Evolutionary conservation across 1,140 invertebrate genomes (phyloP).

Genomic region (Hylaeus anthracinus): DNA sequence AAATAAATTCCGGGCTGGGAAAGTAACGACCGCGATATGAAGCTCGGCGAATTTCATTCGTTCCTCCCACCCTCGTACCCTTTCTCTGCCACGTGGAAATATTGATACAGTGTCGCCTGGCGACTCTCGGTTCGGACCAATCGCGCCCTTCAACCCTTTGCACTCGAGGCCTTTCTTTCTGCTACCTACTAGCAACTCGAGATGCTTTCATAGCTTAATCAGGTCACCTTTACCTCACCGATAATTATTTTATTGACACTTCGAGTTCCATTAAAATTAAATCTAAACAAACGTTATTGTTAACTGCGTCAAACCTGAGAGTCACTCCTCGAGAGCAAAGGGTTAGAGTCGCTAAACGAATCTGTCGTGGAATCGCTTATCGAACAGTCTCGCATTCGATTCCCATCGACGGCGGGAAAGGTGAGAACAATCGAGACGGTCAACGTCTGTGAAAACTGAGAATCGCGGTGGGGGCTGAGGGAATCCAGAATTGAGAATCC

Average conservation of each 20-base stretch:
- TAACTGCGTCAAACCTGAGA: too few species aligned
- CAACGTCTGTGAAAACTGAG: background rate
- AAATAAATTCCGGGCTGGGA: constrained; percentile 57
- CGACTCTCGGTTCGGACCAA: background rate
- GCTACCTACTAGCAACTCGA: too few species aligned
- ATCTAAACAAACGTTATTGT: too few species aligned
- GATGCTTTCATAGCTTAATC: too few species aligned
- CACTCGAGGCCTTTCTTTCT: background rate
- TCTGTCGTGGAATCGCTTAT: too few species aligned
- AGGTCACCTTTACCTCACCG: too few species aligned
- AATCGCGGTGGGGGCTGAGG: constrained; percentile 1
- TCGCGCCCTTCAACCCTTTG: background rate
- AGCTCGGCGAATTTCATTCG: constrained; percentile 60
- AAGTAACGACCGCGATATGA: constrained; percentile 63
- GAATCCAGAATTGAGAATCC: background rate
- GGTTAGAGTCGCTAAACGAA: too few species aligned
- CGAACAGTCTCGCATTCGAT: background rate
- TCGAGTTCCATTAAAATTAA: too few species aligned
- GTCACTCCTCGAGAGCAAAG: too few species aligned
- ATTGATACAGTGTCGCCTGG: constrained; percentile 27
- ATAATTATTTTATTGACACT: too few species aligned
- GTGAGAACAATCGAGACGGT: too few species aligned
- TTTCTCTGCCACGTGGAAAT: constrained; percentile 40
- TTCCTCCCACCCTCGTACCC: constrained; percentile 32
- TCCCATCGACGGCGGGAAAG: background rate